Base-by-base conservation (phyloP, 2,888 invertebrate genomes). In the Palloptera scutellata region DNA sequence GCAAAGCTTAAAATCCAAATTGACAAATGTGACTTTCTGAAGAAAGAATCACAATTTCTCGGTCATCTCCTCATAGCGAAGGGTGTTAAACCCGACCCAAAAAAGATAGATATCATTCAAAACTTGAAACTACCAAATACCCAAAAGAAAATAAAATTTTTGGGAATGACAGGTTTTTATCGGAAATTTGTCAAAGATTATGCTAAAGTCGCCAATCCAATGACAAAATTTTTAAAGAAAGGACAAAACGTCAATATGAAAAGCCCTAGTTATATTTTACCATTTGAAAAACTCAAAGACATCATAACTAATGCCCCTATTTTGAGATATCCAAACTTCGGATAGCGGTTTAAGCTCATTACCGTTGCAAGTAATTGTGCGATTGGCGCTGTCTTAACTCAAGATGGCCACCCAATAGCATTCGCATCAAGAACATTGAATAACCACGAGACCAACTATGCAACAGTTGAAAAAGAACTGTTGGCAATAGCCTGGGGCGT, bases 401-500 rank as follows among this genome's bases (percentile, higher is more conserved):
- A 63, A 55, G 57, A 57, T 30, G 64, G 48, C n/a, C 62, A 54
- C 19, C 43, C 55, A 57, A 57, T 57, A 17, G 43, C 57, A n/a
- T 55, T 30, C 40, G 57, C 48, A 13, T 57, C 57, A 1, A 57
- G 64, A 58, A 64, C 64, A n/a, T 30, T 64, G 12, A 64, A 59
- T 48, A 41, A 65, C 42, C 52, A 58, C 20, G 51, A 65, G 59
- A 40, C 48, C 41, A 51, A 59, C 12, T 65, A 45, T 15, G n/a
- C 42, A 11, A 51, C 61, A 9, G n/a, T 51, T 40, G 58, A 58
- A 52, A 65, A 65, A 42, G 59, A 59, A 19, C 41, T 58, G 51
- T 43, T 59, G 13, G 65, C 65, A 10, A 65, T 65, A 10, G 53
- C 59, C 12, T 64, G 64, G 64, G 45, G 77, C 0, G 67, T 73